Evolutionary conservation across 2,113 vertebrate genomes (phyloP).

Genomic region (Tiliqua scincoides): DNA sequence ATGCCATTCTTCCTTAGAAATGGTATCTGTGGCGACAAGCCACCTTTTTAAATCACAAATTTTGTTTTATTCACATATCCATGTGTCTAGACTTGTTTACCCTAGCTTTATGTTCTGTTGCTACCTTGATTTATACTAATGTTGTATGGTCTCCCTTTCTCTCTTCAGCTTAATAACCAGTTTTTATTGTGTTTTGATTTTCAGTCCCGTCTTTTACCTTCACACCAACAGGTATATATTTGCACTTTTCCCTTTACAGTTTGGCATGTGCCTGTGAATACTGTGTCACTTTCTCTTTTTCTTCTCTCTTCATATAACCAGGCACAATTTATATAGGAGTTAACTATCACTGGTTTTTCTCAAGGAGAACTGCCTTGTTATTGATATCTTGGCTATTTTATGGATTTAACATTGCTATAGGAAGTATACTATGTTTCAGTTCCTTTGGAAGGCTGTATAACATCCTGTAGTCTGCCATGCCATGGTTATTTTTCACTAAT

Average conservation of each 20-base stretch:
- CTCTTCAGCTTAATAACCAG: slow-evolving; percentile 86
- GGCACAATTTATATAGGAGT: slow-evolving; percentile 18
- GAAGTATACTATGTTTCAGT: background rate
- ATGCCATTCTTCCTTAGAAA: slow-evolving; percentile 36
- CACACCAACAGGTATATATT: slow-evolving; percentile 97
- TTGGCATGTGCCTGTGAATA: slow-evolving; percentile 74
- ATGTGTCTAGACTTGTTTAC: slow-evolving; percentile 71
- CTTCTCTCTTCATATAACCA: slow-evolving; percentile 61
- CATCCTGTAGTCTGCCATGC: slow-evolving; percentile 35
- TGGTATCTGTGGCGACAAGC: slow-evolving; percentile 50
- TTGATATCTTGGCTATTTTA: background rate
- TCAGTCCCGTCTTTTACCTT: slow-evolving; percentile 99
- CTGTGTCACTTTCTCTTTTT: slow-evolving; percentile 49
- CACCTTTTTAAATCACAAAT: slow-evolving; percentile 54
- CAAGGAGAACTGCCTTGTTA: background rate
- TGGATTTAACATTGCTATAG: slow-evolving; percentile 26
- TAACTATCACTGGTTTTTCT: slow-evolving; percentile 37
- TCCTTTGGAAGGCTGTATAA: background rate
- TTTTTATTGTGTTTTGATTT: slow-evolving; percentile 85
- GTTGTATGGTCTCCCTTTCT: slow-evolving; percentile 82
- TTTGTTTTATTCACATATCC: slow-evolving; percentile 65
- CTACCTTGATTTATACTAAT: slow-evolving; percentile 85
- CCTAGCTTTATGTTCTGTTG: slow-evolving; percentile 78
- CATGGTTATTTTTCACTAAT: slow-evolving; percentile 13
- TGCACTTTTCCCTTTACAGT: slow-evolving; percentile 78